These are phyloP conservation scores for Dipodomys stephensi DNA, from an alignment of 2,113 vertebrate species.

Conservation along the genomic window DNA sequence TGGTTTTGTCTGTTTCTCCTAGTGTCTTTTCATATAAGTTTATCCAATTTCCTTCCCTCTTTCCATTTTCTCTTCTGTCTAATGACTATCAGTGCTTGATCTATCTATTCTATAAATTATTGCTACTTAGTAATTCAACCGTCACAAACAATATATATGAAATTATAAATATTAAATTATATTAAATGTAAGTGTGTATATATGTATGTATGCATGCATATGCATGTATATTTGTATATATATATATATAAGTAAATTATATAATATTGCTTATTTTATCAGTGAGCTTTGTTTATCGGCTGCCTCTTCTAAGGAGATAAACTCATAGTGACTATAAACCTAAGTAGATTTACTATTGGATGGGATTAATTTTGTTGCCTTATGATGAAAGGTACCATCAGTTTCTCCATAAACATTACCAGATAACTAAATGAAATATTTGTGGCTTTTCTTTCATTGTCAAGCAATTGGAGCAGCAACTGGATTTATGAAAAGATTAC, in stretches of 20 bases:
- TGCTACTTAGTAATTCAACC: not conserved
- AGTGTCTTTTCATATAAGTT: not conserved
- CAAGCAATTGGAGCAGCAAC: not conserved
- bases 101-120: not conserved
- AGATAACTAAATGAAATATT: slow-evolving; percentile 1
- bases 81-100: not conserved
- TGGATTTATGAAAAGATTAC: not conserved
- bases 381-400: not conserved
- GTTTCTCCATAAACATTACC: not conserved
- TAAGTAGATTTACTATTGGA: not conserved
- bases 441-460: not conserved
- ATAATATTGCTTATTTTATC: not conserved
- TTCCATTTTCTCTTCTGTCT: not conserved
- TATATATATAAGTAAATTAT: too few relatives aligned
- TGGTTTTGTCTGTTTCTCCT: slow-evolving; percentile 27
- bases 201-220: too few relatives aligned
- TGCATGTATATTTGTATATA: too few relatives aligned
- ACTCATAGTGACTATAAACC: not conserved
- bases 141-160: not conserved
- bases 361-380: not conserved
- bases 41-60: not conserved
- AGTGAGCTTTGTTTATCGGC: not conserved
- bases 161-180: too few relatives aligned
- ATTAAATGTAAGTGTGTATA: too few relatives aligned
- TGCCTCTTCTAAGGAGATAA: not conserved